Conservation (phyloP, 2,113 vertebrate species). For the Ctenomys sociabilis region DNA sequence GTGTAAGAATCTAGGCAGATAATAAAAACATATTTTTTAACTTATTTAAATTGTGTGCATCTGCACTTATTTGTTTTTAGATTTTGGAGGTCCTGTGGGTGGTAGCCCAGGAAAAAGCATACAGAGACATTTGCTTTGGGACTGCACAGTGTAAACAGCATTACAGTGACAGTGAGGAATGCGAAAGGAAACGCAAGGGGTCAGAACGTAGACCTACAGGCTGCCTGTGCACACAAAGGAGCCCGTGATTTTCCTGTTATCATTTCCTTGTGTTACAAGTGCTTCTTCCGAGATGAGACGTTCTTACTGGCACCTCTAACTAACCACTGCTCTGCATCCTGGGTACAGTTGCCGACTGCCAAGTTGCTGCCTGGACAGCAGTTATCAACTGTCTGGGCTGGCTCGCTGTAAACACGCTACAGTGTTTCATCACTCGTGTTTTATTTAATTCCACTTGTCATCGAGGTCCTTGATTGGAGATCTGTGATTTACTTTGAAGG, state of each 20-base stretch:
- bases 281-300: constrained; percentile 67
- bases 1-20: constrained; percentile 66
- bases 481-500: constrained; percentile 83
- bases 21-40: constrained; percentile 76
- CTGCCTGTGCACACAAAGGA: neutral
- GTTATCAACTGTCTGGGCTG: constrained; percentile 88
- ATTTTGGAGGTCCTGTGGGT: constrained; percentile 77
- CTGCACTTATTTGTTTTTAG: constrained; percentile 80
- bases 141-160: constrained; percentile 57
- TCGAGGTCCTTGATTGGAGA: constrained; percentile 87
- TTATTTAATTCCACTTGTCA: constrained; percentile 90
- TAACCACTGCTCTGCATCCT: constrained; percentile 79
- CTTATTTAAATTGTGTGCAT: constrained; percentile 73
- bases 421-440: constrained; percentile 88
- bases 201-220: constrained; percentile 64
- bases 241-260: constrained; percentile 61
- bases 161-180: constrained; percentile 68
- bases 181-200: constrained; percentile 58
- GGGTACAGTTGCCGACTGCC: constrained; percentile 82
- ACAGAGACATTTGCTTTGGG: constrained; percentile 76
- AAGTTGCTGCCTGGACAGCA: constrained; percentile 87
- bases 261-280: constrained; percentile 60
- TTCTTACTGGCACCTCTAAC: constrained; percentile 77
- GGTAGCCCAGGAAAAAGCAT: constrained; percentile 45
- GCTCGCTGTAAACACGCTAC: constrained; percentile 86